Evolutionary conservation across 2,113 vertebrate species (phyloP).

Genomic region (Orientallactaga bullata): DNA sequence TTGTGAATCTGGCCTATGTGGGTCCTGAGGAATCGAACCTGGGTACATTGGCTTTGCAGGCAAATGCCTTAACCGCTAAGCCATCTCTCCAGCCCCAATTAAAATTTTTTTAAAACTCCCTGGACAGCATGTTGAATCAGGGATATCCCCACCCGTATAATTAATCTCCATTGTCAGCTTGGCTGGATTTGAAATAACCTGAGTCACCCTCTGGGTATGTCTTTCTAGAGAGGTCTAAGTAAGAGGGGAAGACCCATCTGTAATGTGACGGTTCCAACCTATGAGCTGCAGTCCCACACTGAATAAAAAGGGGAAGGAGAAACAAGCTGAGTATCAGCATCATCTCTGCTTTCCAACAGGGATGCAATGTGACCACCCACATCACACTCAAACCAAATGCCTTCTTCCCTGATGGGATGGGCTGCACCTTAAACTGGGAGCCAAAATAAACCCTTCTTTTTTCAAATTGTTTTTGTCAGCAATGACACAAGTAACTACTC

Average conservation of each 20-base stretch:
- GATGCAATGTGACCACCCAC: not conserved
- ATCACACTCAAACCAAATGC: not conserved
- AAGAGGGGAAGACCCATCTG: not conserved
- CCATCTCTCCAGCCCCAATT: no score
- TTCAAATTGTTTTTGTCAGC: not conserved
- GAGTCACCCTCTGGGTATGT: not conserved
- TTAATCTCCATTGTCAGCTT: not conserved
- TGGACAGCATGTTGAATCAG: not conserved
- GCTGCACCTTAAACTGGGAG: not conserved
- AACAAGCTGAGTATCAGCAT: not conserved
- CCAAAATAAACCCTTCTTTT: not conserved
- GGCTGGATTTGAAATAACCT: not conserved
- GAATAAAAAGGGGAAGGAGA: not conserved
- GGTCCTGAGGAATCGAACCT: no score
- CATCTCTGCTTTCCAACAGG: not conserved
- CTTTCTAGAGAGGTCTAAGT: not conserved
- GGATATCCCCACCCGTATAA: not conserved
- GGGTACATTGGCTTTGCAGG: no score
- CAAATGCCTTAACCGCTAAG: no score
- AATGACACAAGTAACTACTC: not conserved
- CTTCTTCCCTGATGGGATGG: not conserved
- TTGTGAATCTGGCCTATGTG: no score
- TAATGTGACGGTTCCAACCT: not conserved
- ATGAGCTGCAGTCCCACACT: not conserved
- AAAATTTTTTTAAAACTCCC: not conserved